Base-by-base conservation (phyloP, 92 coral and sea anemone genomes). In the Anthopleura xanthogrammica region DNA sequence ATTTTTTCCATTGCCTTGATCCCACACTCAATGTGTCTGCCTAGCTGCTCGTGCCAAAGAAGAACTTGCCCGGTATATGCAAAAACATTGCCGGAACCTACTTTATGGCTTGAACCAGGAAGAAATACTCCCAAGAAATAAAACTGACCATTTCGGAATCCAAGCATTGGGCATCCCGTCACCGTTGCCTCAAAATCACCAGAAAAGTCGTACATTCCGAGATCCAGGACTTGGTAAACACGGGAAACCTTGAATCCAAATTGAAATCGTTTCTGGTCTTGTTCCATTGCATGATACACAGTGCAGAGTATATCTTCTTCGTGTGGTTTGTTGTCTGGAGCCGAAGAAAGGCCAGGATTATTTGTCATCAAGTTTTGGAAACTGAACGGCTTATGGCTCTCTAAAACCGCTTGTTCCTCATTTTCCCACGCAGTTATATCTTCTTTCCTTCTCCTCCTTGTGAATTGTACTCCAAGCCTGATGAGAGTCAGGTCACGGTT, bases 131-230 rank as follows among this genome's bases (percentile, higher is more conserved):
- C 98, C 50, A 91, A 41, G 50, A 93, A 60, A 41, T 79, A 40
- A 85, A 90, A 92, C 80, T 87, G 79, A 7, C 86, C 87, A 20
- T 73, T 79, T 52, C 83, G 85, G 52, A 62, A 89, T 76, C 85
- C 91, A 19, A 91, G 62, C 5, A 93, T 87, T n/a, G 98, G 98
- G 48, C 95, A 91, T 24, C 98, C 98, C 1, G 95, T 89, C 16
- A 89, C 93, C 4, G 86, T 90, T 40, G 91, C 86, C 22, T 87
- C 91, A 54, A 91, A 76, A 11, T 92, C 88, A 40, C 80, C 84
- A 13, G 90, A 77, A 64, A 93, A 88, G 56, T 93, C 86, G 12
- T 83, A 76, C 68, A 93, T 83, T 77, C 87, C 76, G 20, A 77
- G 75, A 52, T 92, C 87, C 52, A 84, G 82, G 70, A 89, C 73